Percentiles rank a stretch among this genome's conserved stretches.
Evolutionary conservation across 2,888 invertebrate genomes (phyloP).

Genomic region (Drosophila quasianomalipes): DNA sequence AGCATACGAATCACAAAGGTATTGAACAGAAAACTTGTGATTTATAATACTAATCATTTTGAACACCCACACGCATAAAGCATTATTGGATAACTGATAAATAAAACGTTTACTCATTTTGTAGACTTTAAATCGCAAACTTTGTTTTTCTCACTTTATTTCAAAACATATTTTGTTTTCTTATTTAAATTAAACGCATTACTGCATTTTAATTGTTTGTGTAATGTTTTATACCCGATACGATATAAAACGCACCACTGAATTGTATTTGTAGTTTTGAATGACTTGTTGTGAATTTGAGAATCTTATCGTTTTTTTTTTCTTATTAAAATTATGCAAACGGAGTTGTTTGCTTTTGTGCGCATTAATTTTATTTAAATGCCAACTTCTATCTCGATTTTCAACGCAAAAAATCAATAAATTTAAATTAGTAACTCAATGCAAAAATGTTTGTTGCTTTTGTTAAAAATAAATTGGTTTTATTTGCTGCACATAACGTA

Average conservation of each 20-base stretch:
- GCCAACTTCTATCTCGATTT: constrained; percentile 47
- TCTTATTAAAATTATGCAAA: constrained; percentile 33
- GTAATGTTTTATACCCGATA: constrained; percentile 67
- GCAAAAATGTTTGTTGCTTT: constrained; percentile 37
- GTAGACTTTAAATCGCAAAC: constrained; percentile 64
- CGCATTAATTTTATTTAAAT: constrained; percentile 69
- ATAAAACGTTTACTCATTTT: constrained; percentile 46
- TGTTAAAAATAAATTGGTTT: constrained; percentile 58
- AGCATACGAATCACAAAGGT: not conserved
- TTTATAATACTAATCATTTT: constrained; percentile 11
- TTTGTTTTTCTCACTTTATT: constrained; percentile 58
- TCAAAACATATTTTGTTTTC: constrained; percentile 37
- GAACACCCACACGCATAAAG: constrained; percentile 2
- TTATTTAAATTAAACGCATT: constrained; percentile 24
- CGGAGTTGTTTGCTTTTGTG: constrained; percentile 59
- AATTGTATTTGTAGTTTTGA: constrained; percentile 56
- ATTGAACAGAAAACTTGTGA: constrained; percentile 19
- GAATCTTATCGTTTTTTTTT: constrained; percentile 18
- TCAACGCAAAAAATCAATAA: constrained; percentile 37
- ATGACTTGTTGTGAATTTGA: constrained; percentile 35
- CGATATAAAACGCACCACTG: constrained; percentile 78
- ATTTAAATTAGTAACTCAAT: constrained; percentile 31
- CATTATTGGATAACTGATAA: constrained; percentile 22
- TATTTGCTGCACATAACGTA: constrained; percentile 49
- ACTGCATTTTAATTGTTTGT: constrained; percentile 42